Evolutionary conservation across 1,140 invertebrate genomes (phyloP), one percentile per base, ranked within the genome.

Genomic region (Dendroctonus valens): DNA sequence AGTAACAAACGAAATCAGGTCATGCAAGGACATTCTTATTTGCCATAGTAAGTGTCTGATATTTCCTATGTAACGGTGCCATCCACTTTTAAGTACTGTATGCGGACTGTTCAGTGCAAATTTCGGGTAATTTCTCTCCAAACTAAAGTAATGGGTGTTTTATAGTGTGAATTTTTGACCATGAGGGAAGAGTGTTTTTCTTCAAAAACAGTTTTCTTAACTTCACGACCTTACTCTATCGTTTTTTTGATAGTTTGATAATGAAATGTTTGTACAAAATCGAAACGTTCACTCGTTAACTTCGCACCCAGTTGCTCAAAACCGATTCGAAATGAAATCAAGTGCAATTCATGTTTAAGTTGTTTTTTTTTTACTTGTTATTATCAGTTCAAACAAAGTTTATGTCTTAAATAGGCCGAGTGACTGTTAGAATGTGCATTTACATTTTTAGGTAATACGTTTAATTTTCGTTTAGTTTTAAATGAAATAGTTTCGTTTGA

Each of bases 351-450:
- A 46, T 58, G 9, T 41, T 9, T 15, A 6, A 50, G 7, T 59
- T 62, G 51, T 52, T 12, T 65, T 61, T 12, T 65, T 61, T 67
- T 62, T 48, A 15, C 9, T 67, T 71, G 14, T 64, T 26, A 55
- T 26, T 7, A 60, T 63, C 59, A 44, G 14, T 9, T 42, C 4
- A n/a, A 52, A 49, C 14, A 64, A 11, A 46, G 58, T 59, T 48
- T 59, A 39, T 48, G 11, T 51, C 62, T 60, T 39, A 65, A 50
- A 72, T 75, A 72, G 72, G 73, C 72, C 73, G 73, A 70, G 73
- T 73, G 73, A 73, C 73, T 74, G 67, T 70, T 72, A 58, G 68
- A 73, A 73, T 75, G 72, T 75, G 73, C 73, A 75, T 75, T 75
- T 75, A 73, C 67, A 61, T 69, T 72, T 71, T 69, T 74, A 72